A percentile compares a stretch with the other conserved stretches of the same genome.
phyloP scores from a whole-genome alignment of 2,797 vertebrate genomes.

The Meda fulgida region DNA sequence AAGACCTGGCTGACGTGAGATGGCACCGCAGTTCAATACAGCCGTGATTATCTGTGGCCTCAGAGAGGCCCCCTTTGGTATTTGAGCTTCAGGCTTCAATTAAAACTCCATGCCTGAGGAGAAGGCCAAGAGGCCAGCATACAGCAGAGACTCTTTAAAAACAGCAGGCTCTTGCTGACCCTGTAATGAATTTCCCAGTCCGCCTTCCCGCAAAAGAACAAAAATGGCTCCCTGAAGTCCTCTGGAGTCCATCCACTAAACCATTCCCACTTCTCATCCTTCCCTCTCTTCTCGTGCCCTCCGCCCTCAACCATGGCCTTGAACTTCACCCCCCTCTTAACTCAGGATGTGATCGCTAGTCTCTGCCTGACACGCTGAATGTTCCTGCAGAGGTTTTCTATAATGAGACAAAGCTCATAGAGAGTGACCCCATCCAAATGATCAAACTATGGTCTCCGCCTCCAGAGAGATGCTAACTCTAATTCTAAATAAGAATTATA shows the following conservation, averaged over 20 bases:
- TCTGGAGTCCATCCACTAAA: constrained; percentile 33
- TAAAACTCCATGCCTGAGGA: constrained; percentile 57
- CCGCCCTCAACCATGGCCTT: constrained; percentile 61
- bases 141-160: constrained; percentile 59
- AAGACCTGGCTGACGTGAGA: constrained; percentile 31
- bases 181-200: constrained; percentile 64
- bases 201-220: constrained; percentile 59
- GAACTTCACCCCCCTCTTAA: constrained; percentile 57
- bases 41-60: constrained; percentile 43
- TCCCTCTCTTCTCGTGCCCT: constrained; percentile 15
- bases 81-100: constrained; percentile 64
- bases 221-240: constrained; percentile 63
- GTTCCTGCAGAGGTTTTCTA: constrained; percentile 72
- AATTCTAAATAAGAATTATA: constrained; percentile 72
- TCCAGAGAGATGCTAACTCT: constrained; percentile 67
- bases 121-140: constrained; percentile 54
- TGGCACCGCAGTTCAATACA: constrained; percentile 35
- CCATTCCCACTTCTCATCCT: constrained; percentile 5
- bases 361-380: constrained; percentile 59
- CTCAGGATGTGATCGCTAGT: constrained; percentile 68
- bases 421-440: constrained; percentile 70
- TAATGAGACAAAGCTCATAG: constrained; percentile 76
- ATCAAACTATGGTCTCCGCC: constrained; percentile 50
- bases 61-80: constrained; percentile 50
- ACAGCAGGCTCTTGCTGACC: constrained; percentile 46